Evolutionary conservation across 2,113 vertebrate genomes (phyloP), one percentile per base, ranked within the genome.

Genomic region (Scomber japonicus): DNA sequence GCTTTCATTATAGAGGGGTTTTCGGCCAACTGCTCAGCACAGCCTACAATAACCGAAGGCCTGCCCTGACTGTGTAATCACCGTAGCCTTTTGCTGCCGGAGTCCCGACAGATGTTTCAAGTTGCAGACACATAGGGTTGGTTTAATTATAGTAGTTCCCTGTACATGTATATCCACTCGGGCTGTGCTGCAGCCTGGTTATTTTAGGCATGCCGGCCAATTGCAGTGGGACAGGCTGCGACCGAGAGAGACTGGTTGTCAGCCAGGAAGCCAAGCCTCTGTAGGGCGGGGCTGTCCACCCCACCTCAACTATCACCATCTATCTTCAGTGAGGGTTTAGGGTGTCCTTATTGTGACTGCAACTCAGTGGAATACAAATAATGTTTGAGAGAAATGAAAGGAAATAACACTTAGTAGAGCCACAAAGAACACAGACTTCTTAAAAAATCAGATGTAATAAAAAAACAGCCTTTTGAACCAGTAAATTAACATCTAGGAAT

Each of bases 71-170:
- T 71, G 60, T 88, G 86, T 88, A 89, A 90, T 92, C 86, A 84
- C 78, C 71, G 35, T 40, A 72, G 89, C 91, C 89, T 78, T 81
- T 80, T 69, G 89, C 78, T 77, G 88, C 74, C 49, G 74, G 80
- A 85, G 55, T 61, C 78, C 80, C 48, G 46, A 90, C 91, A 91
- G 85, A 84, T 90, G 88, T 93, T 91, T 87, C 64, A 85, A 82
- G 87, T 76, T 75, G 78, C 92, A 89, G 87, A 84, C 91, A 71
- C 87, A 84, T 66, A 44, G 66, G 85, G 77, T 30, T 69, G 81
- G 27, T 84, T 88, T 94, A 94, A 94, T 93, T 92, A 93, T 91
- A 94, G 91, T 53, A 84, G 60, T 77, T 91, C 67, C 79, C 82
- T 86, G 80, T 64, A 64, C 85, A 71, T 88, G 72, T 72, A 82